These are phyloP conservation scores for Callyntrura sp. DNA, from an alignment of 2,888 invertebrate species.

Conservation along the genomic window DNA sequence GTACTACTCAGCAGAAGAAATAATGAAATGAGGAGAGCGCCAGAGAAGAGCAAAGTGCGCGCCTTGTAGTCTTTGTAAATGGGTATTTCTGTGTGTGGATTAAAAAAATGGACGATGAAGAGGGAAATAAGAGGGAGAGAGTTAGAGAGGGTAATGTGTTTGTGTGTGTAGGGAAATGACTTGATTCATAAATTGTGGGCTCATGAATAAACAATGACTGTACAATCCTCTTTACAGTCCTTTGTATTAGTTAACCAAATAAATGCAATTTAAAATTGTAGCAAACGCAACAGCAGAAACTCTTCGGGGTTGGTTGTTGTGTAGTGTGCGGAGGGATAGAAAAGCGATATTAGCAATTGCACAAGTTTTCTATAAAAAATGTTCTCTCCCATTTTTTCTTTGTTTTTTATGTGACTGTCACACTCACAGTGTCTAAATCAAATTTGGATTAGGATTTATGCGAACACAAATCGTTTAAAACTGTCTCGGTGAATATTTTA, in stretches of 20 bases:
- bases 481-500: constrained; percentile 56
- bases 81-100: constrained; percentile 57
- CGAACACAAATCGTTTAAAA: constrained; percentile 67
- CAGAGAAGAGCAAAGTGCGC: not conserved
- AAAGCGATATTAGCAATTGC: constrained; percentile 43
- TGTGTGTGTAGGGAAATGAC: constrained; percentile 43
- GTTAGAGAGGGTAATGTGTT: not conserved
- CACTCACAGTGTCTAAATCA: constrained; percentile 66
- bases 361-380: constrained; percentile 13
- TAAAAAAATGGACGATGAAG: constrained; percentile 55
- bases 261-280: constrained; percentile 47
- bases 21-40: constrained; percentile 38
- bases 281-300: not conserved
- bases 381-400: not conserved
- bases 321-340: not conserved
- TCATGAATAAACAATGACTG: constrained; percentile 75
- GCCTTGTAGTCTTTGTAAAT: constrained; percentile 34
- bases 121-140: constrained; percentile 2
- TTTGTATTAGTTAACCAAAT: constrained; percentile 69
- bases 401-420: constrained; percentile 35
- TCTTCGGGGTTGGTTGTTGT: too few species aligned
- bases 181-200: constrained; percentile 74
- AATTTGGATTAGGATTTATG: constrained; percentile 69
- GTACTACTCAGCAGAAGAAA: not conserved
- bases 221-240: constrained; percentile 56